Conservation (phyloP, 2,113 vertebrate species). For the Picathartes gymnocephalus region DNA sequence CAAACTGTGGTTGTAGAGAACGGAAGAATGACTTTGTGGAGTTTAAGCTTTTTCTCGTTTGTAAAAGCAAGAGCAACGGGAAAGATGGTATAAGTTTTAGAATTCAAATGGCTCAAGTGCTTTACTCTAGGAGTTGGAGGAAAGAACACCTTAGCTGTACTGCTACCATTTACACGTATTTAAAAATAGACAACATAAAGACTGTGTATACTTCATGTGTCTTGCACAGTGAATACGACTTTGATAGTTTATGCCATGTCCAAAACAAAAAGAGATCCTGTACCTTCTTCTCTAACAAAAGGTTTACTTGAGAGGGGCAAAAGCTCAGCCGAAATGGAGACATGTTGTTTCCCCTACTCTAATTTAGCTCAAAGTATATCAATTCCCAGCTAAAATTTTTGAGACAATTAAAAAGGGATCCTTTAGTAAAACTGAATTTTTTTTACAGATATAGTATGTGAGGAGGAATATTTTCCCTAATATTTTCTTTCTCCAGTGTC, state of each 20-base stretch:
- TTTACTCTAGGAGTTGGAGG: neutral
- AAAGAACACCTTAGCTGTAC: conserved; percentile 8
- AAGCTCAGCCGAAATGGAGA: neutral
- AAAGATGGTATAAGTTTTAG: conserved; percentile 2
- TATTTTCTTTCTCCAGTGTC: neutral
- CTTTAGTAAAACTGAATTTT: neutral
- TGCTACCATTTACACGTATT: neutral
- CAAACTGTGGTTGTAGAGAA: neutral
- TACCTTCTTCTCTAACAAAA: conserved; percentile 12
- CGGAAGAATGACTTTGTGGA: neutral
- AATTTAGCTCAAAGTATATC: neutral
- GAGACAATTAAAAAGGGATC: neutral
- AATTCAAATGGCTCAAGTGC: neutral
- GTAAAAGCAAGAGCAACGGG: neutral
- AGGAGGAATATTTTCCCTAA: neutral
- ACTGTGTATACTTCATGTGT: neutral
- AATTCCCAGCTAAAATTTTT: neutral
- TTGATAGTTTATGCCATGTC: neutral
- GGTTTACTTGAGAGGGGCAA: neutral
- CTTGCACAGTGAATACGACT: neutral
- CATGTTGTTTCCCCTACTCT: neutral
- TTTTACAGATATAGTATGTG: neutral
- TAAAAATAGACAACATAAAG: neutral
- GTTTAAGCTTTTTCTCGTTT: neutral
- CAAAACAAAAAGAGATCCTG: neutral